Conservation (phyloP, 2,888 invertebrate genomes). For the Mesoligia furuncula region DNA sequence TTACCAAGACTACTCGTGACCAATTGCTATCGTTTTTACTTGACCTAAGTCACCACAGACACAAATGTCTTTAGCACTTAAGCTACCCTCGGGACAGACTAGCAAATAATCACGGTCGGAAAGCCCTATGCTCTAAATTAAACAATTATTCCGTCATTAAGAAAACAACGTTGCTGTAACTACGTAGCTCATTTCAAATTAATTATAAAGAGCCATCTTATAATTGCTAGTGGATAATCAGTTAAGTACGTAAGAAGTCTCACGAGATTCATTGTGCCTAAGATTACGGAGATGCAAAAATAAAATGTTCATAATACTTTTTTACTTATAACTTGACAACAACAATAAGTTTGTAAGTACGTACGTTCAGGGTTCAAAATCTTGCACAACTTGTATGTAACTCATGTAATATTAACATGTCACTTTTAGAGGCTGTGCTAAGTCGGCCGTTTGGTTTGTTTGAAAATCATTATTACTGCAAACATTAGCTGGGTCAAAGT, state of each 20-base stretch:
- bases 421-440: slow-evolving; percentile 33
- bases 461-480: slow-evolving; percentile 58
- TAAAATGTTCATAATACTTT: slow-evolving; percentile 34
- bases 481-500: slow-evolving; percentile 34
- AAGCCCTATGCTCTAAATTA: slow-evolving; percentile 44
- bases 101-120: slow-evolving; percentile 41
- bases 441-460: slow-evolving; percentile 50
- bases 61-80: slow-evolving; percentile 44
- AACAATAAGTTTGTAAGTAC: slow-evolving; percentile 35
- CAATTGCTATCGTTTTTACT: slow-evolving; percentile 35
- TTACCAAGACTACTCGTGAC: slow-evolving; percentile 1
- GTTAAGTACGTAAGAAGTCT: slow-evolving; percentile 51
- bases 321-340: slow-evolving; percentile 9
- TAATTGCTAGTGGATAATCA: slow-evolving; percentile 53
- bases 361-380: slow-evolving; percentile 21
- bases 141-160: slow-evolving; percentile 58
- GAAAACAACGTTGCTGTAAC: slow-evolving; percentile 50
- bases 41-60: slow-evolving; percentile 29
- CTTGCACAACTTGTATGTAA: slow-evolving; percentile 17
- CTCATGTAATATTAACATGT: slow-evolving; percentile 51
- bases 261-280: slow-evolving; percentile 62
- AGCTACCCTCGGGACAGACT: slow-evolving; percentile 39
- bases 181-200: slow-evolving; percentile 53
- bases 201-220: slow-evolving; percentile 50
- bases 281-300: slow-evolving; percentile 46